phyloP scores from a whole-genome alignment of 2,888 invertebrate species.

The Rhogogaster chlorosoma region DNA sequence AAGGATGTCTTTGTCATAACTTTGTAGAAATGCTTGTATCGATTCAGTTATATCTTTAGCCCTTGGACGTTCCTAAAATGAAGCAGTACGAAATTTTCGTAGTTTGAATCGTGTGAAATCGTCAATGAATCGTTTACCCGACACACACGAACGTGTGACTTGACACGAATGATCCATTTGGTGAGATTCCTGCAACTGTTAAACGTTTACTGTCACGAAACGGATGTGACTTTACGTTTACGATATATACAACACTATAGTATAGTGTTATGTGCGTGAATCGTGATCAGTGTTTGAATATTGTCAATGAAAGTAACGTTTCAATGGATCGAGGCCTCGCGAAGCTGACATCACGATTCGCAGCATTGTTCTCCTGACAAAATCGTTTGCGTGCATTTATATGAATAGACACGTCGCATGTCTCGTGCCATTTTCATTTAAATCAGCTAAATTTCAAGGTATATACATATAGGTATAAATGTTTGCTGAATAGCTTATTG shows the following conservation, averaged over 20 bases:
- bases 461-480: neutral
- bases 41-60: no score
- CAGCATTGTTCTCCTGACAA: neutral
- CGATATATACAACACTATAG: neutral
- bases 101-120: neutral
- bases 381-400: neutral
- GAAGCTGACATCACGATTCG: neutral
- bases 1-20: no score
- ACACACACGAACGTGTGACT: neutral
- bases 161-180: neutral
- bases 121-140: neutral
- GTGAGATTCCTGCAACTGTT: neutral
- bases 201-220: neutral
- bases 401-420: constrained; percentile 1
- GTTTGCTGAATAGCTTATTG: neutral
- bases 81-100: neutral
- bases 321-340: constrained; percentile 27
- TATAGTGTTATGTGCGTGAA: neutral
- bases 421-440: constrained; percentile 4
- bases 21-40: no score
- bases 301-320: constrained; percentile 15
- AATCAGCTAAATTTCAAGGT: neutral
- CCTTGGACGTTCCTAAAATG: neutral
- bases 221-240: neutral
- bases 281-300: neutral